phyloP scores from a whole-genome alignment of 2,888 invertebrate species.

The Eledona agricola region DNA sequence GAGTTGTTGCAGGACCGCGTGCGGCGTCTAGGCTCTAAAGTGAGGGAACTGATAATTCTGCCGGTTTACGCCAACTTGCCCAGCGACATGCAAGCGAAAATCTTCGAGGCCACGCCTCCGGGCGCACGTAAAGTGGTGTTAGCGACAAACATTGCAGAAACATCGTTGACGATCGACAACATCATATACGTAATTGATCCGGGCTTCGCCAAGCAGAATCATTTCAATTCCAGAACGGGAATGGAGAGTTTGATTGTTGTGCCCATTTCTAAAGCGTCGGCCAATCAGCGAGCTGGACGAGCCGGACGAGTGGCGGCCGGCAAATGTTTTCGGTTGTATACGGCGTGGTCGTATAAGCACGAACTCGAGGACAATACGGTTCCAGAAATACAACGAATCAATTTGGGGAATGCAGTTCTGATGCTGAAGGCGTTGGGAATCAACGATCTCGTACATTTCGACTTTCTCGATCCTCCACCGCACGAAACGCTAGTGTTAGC shows the following conservation, averaged over 20 bases:
- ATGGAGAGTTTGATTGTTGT: conserved; percentile 99
- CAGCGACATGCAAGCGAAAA: conserved; percentile 98
- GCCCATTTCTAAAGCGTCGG: conserved; percentile 98
- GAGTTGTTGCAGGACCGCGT: conserved; percentile 91
- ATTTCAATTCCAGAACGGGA: conserved; percentile 96
- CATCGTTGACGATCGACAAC: conserved; percentile 98
- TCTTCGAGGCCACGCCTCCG: conserved; percentile 97
- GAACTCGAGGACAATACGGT: conserved; percentile 98
- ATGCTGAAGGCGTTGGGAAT: conserved; percentile 97
- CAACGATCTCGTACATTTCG: conserved; percentile 97
- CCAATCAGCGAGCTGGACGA: conserved; percentile 96
- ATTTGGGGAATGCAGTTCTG: conserved; percentile 95
- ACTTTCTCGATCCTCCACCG: conserved; percentile 98
- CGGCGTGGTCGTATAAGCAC: conserved; percentile 98
- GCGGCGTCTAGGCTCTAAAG: conserved; percentile 89
- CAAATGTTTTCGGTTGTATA: conserved; percentile 97
- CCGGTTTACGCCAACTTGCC: conserved; percentile 99
- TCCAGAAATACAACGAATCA: conserved; percentile 98
- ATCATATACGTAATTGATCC: conserved; percentile 99
- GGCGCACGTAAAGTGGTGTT: conserved; percentile 96
- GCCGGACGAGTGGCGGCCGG: conserved; percentile 97
- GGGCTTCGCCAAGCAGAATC: conserved; percentile 99
- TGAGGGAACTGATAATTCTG: conserved; percentile 89
- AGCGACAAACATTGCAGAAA: conserved; percentile 99
- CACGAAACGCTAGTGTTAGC: conserved; percentile 86